Base-by-base conservation (phyloP, 2,888 invertebrate genomes). In the Endomychus coccineus region DNA sequence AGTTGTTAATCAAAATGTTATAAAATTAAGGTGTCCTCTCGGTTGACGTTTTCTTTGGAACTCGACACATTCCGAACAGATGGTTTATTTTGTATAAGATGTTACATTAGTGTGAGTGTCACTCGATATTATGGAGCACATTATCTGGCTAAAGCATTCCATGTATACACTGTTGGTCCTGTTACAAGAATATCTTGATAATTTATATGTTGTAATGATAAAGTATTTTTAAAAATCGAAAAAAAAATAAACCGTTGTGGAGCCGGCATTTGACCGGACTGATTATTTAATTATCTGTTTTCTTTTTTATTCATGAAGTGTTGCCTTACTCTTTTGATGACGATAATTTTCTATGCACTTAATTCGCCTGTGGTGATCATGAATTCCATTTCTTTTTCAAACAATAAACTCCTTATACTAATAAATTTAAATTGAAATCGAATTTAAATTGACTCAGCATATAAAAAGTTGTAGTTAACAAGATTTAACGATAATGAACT, bases 141-240 rank as follows among this genome's bases (percentile, higher is more conserved):
- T 67, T 67, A 67, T 67, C 66, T 55, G 64, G 64, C 63, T 61
- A 59, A 54, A 60, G 59, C 63, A 65, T 65, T 66, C 61, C 65
- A 60, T 65, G 64, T 65, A 65, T 65, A 65, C 63, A 65, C 65
- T 67, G 66, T 64, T 66, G 64, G 65, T 64, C 62, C 66, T 66
- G 66, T 66, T 66, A 66, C 63, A 62, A 55, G 54, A 61, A 62
- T 59, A 64, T 61, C 59, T 61, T 61, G 50, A 62, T 60, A 56
- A 64, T 66, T 66, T 64, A 64, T 66, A 67, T 67, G 66, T 67
- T 68, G 65, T 67, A 64, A 62, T 62, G 57, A 66, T 64, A 50
- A 58, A 59, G 56, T 65, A 65, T 65, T 66, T 66, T 65, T 62
- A 66, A 67, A 66, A 65, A 61, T 59, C 55, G 54, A 59, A 59